Conservation (phyloP, 1,140 invertebrate species). For the Habropoda laboriosa region DNA sequence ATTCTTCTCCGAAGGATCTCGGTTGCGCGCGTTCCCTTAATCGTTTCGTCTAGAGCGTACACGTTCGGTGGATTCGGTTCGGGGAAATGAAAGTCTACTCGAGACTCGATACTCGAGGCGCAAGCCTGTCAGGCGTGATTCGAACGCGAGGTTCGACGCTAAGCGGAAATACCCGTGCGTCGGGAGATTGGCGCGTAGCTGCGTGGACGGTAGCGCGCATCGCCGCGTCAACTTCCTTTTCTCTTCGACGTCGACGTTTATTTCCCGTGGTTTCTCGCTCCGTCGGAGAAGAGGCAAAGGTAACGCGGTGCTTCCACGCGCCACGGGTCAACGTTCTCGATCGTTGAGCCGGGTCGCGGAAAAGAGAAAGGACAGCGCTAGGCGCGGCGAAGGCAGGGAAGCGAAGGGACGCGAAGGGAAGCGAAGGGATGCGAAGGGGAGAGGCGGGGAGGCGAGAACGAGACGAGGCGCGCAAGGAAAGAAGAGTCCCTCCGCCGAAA, state of each 20-base stretch:
- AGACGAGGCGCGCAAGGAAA: too few relatives aligned
- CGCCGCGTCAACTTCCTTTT: too few relatives aligned
- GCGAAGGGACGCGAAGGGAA: background rate
- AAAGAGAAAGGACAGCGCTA: slow-evolving; percentile 46
- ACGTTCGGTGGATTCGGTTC: too few relatives aligned
- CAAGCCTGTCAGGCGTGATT: background rate
- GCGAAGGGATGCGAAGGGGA: background rate
- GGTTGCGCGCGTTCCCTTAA: too few relatives aligned
- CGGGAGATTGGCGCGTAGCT: background rate
- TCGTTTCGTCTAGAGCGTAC: too few relatives aligned
- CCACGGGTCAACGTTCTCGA: slow-evolving; percentile 54
- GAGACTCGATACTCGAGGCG: too few relatives aligned
- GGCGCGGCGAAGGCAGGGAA: too few relatives aligned
- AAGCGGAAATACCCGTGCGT: slow-evolving; percentile 35
- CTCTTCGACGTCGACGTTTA: too few relatives aligned
- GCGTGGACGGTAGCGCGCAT: background rate
- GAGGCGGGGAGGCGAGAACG: too few relatives aligned
- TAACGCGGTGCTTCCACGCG: background rate
- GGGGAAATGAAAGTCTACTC: background rate
- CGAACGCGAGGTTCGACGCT: background rate
- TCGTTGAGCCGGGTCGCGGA: slow-evolving; percentile 34
- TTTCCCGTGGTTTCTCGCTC: background rate
- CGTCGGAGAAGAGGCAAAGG: background rate
- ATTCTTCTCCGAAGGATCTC: background rate
- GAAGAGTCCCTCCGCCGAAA: too few relatives aligned